Evolutionary conservation across 2,888 invertebrate genomes (phyloP).

Genomic region (Drosophila anomelani): DNA sequence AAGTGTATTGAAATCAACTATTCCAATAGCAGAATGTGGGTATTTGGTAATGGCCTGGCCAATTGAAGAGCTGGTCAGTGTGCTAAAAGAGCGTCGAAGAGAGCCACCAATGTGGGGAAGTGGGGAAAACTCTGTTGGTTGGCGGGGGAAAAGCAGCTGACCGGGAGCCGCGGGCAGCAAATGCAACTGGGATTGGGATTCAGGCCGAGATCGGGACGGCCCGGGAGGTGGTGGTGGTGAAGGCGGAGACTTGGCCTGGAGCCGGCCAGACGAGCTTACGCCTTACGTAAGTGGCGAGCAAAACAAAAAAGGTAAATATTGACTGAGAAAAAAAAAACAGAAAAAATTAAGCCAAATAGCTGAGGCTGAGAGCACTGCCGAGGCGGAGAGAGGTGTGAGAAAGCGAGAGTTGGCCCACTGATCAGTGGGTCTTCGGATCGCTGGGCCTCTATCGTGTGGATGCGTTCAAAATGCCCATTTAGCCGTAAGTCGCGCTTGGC

Average conservation of each 20-base stretch:
- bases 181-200: slow-evolving; percentile 32
- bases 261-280: slow-evolving; percentile 50
- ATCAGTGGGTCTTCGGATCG: slow-evolving; percentile 35
- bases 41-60: slow-evolving; percentile 55
- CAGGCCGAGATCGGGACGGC: slow-evolving; percentile 14
- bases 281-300: slow-evolving; percentile 73
- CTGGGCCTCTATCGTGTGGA: slow-evolving; percentile 43
- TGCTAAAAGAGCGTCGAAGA: slow-evolving; percentile 5
- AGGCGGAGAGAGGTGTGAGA: slow-evolving; percentile 29
- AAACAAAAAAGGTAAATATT: slow-evolving; percentile 80
- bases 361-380: slow-evolving; percentile 33
- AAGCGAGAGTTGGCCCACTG: slow-evolving; percentile 36
- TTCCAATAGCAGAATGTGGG: slow-evolving; percentile 52
- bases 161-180: slow-evolving; percentile 33
- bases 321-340: slow-evolving; percentile 50
- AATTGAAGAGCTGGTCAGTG: slow-evolving; percentile 28
- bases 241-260: slow-evolving; percentile 27
- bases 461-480: slow-evolving; percentile 49
- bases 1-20: slow-evolving; percentile 13
- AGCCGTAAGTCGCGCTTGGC: slow-evolving; percentile 58
- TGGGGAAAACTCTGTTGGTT: slow-evolving; percentile 26
- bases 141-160: slow-evolving; percentile 28
- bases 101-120: slow-evolving; percentile 7
- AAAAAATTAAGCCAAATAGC: slow-evolving; percentile 64
- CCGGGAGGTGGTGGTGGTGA: slow-evolving; percentile 7